These are phyloP conservation scores for Zoanthus gigantus DNA, from an alignment of 92 coral and sea anemone species.

Conservation along the genomic window DNA sequence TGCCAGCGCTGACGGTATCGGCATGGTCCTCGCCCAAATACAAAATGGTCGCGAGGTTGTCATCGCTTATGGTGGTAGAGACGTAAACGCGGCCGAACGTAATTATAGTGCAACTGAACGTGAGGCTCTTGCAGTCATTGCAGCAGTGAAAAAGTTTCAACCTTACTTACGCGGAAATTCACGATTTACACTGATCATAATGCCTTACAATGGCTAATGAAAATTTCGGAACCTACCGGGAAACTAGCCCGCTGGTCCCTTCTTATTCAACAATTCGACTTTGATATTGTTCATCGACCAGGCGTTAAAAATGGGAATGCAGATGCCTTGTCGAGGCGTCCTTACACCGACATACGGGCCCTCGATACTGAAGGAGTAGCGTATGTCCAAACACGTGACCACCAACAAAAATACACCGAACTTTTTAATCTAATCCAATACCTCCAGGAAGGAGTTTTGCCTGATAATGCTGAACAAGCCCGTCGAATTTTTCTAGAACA, in stretches of 20 bases:
- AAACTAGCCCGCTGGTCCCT: conserved; percentile 27
- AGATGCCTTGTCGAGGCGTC: conserved; percentile 55
- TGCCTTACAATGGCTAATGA: conserved; percentile 60
- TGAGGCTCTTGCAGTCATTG: conserved; percentile 61
- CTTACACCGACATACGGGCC: background rate
- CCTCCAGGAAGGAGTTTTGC: conserved; percentile 43
- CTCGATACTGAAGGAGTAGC: conserved; percentile 40
- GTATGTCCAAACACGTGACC: conserved; percentile 20
- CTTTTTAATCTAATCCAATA: conserved; percentile 34
- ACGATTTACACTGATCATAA: conserved; percentile 47
- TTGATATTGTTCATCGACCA: conserved; percentile 33
- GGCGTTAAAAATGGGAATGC: conserved; percentile 46
- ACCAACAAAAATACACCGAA: conserved; percentile 28
- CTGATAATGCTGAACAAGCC: conserved; percentile 9
- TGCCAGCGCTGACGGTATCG: conserved; percentile 52
- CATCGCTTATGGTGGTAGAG: conserved; percentile 62
- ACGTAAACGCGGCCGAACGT: conserved; percentile 51
- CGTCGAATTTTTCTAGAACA: conserved; percentile 5
- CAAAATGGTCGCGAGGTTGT: conserved; percentile 59
- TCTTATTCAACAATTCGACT: conserved; percentile 4
- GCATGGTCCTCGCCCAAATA: conserved; percentile 54
- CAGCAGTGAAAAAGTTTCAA: conserved; percentile 40
- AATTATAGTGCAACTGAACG: conserved; percentile 65
- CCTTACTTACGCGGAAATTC: conserved; percentile 46
- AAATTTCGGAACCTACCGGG: conserved; percentile 40